These are phyloP conservation scores for Eutrigla gurnardus DNA, from an alignment of 2,797 vertebrate species.

Conservation along the genomic window DNA sequence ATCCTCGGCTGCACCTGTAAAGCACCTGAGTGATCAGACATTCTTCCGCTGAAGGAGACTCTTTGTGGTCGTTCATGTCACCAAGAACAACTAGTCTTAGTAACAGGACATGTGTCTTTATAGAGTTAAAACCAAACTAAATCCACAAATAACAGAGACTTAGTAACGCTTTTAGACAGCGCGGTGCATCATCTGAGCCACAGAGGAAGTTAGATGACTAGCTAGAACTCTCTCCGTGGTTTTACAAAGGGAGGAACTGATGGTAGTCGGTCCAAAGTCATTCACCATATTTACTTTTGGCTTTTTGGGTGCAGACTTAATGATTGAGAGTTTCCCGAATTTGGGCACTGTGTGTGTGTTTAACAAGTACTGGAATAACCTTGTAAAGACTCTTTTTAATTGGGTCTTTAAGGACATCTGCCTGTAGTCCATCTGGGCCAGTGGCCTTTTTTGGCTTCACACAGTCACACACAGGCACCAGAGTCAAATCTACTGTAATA, in stretches of 20 bases:
- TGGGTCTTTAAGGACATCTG: constrained; percentile 21
- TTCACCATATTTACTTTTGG: neutral
- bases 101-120: neutral
- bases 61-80: neutral
- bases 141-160: neutral
- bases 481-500: constrained; percentile 27
- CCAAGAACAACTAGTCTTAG: neutral
- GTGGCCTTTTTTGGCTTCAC: constrained; percentile 19
- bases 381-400: constrained; percentile 19
- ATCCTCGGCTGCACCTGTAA: neutral
- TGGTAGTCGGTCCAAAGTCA: neutral
- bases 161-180: neutral
- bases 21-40: neutral
- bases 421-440: constrained; percentile 15
- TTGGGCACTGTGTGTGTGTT: neutral
- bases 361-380: constrained; percentile 13
- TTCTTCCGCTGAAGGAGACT: neutral
- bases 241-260: neutral
- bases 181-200: neutral
- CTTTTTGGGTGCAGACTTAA: constrained; percentile 1
- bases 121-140: neutral
- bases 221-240: neutral
- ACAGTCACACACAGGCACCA: constrained; percentile 15
- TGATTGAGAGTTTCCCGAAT: constrained; percentile 3
- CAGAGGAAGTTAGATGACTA: neutral